These are phyloP conservation scores for Amyelois transitella DNA, from an alignment of 1,140 invertebrate genomes.

Conservation along the genomic window DNA sequence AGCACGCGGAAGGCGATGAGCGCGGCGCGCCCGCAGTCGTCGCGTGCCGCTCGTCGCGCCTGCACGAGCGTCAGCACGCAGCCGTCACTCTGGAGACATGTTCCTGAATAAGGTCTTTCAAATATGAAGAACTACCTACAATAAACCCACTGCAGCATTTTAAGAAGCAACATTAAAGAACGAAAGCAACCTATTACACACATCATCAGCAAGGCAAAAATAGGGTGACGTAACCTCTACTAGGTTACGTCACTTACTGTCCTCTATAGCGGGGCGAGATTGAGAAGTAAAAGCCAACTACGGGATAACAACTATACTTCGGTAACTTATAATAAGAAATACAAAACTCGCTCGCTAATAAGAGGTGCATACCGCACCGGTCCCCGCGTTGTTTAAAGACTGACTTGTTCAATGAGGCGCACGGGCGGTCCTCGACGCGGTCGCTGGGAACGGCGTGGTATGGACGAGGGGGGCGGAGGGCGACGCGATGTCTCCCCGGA, in stretches of 20 bases:
- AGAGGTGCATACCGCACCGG: too few species aligned
- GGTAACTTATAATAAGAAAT: too few species aligned
- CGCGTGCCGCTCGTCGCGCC: constrained; percentile 1
- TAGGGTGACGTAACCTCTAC: neutral
- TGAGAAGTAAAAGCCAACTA: too few species aligned
- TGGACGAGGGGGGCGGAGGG: too few species aligned
- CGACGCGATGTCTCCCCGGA: too few species aligned
- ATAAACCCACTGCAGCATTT: too few species aligned
- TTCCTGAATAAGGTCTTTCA: neutral
- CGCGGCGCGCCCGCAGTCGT: constrained; percentile 16
- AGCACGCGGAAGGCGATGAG: constrained; percentile 39
- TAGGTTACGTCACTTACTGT: neutral
- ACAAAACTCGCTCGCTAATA: too few species aligned
- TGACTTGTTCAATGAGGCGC: too few species aligned
- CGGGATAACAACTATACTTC: neutral
- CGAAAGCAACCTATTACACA: neutral
- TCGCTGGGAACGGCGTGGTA: too few species aligned
- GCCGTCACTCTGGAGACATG: constrained; percentile 24
- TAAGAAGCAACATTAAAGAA: neutral
- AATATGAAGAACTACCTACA: neutral
- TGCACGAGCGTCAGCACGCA: constrained; percentile 30
- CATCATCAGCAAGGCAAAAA: neutral
- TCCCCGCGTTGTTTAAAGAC: too few species aligned
- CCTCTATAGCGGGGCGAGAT: too few species aligned
- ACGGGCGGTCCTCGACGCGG: too few species aligned